Conservation (phyloP, 2,113 vertebrate species). For the Tursiops truncatus region DNA sequence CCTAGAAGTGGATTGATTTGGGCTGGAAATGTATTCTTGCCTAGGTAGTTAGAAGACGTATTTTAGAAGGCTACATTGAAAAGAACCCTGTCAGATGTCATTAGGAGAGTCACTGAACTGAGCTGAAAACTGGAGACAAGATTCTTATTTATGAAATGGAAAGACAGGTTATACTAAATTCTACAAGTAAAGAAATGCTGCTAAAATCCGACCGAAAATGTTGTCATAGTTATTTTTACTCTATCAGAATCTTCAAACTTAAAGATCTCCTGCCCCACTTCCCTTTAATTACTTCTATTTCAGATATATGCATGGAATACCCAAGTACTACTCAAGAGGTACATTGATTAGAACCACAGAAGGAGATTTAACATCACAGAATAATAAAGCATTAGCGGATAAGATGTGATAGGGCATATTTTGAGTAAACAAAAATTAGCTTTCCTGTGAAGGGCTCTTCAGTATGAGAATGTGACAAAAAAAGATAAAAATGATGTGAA, state of each 20-base stretch:
- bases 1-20: slow-evolving; percentile 1
- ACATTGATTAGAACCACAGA: slow-evolving; percentile 24
- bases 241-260: slow-evolving; percentile 10
- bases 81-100: slow-evolving; percentile 37
- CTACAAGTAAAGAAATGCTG: background rate
- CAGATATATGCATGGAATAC: background rate
- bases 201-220: slow-evolving; percentile 5
- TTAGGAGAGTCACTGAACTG: slow-evolving; percentile 36
- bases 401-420: slow-evolving; percentile 9
- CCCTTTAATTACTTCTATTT: slow-evolving; percentile 48
- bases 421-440: slow-evolving; percentile 62
- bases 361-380: background rate
- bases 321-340: background rate
- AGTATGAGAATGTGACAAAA: slow-evolving; percentile 39
- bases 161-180: slow-evolving; percentile 6
- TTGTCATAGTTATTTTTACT: slow-evolving; percentile 31
- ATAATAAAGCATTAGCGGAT: background rate
- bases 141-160: slow-evolving; percentile 37
- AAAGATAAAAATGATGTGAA: slow-evolving; percentile 49
- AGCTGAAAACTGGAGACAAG: slow-evolving; percentile 29
- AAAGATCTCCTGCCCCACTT: background rate
- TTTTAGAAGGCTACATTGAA: slow-evolving; percentile 33
- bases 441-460: slow-evolving; percentile 33
- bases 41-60: background rate
- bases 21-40: background rate